Evolutionary conservation across 2,888 invertebrate species (phyloP).

Genomic region (Phragmatobia fuliginosa): DNA sequence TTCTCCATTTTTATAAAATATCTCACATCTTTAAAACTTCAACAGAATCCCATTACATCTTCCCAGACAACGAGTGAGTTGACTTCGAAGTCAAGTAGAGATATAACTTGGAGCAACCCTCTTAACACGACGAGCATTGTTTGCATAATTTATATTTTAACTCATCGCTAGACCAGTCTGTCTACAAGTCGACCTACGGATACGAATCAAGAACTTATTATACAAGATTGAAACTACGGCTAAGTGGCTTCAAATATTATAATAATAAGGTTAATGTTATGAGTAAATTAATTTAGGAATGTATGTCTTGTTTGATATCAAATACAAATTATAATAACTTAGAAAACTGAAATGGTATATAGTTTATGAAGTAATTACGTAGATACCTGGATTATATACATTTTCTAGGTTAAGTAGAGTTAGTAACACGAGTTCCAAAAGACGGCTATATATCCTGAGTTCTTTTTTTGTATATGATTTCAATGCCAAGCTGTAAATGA

Average conservation of each 20-base stretch:
- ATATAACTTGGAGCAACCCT: conserved; percentile 55
- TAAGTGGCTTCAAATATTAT: background rate
- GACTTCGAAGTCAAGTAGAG: conserved; percentile 60
- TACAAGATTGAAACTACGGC: conserved; percentile 16
- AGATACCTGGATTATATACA: too few species aligned
- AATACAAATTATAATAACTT: too few species aligned
- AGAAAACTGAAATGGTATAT: too few species aligned
- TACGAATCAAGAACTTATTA: conserved; percentile 25
- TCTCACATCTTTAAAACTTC: conserved; percentile 20
- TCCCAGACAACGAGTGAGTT: conserved; percentile 47
- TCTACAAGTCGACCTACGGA: conserved; percentile 34
- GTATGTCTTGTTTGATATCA: too few species aligned
- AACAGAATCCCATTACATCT: conserved; percentile 46
- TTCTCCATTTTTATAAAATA: conserved; percentile 4
- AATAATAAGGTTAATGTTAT: too few species aligned
- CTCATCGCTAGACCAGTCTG: conserved; percentile 49
- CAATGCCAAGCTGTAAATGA: too few species aligned
- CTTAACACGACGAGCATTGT: conserved; percentile 54
- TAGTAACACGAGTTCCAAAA: too few species aligned
- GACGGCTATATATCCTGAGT: too few species aligned
- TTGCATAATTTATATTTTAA: conserved; percentile 60
- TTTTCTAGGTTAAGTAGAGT: too few species aligned
- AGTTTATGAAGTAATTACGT: too few species aligned
- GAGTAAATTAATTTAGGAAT: too few species aligned
- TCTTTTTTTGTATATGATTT: too few species aligned